phyloP scores from a whole-genome alignment of 2,888 invertebrate genomes.

The Raillietiella orientalis region DNA sequence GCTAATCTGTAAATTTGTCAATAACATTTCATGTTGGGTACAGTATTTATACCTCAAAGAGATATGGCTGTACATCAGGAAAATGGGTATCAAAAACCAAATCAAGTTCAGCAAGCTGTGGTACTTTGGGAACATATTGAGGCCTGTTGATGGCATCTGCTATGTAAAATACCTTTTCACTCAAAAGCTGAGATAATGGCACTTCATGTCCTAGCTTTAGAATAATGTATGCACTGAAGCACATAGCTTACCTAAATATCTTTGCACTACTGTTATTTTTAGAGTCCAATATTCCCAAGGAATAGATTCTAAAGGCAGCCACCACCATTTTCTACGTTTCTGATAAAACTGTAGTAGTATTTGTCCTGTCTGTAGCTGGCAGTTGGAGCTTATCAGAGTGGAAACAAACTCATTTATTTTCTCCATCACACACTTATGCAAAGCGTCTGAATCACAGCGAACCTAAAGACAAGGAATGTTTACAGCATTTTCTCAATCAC shows the following conservation, averaged over 20 bases:
- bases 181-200: too few relatives aligned
- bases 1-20: too few relatives aligned
- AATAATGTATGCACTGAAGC: constrained; percentile 1
- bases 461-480: constrained; percentile 15
- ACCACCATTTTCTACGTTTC: constrained; percentile 59
- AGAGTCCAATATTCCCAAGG: constrained; percentile 99
- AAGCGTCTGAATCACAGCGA: constrained; percentile 46
- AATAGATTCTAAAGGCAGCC: constrained; percentile 59
- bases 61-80: constrained; percentile 78
- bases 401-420: neutral
- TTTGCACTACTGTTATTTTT: constrained; percentile 55
- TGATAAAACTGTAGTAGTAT: constrained; percentile 87
- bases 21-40: too few relatives aligned
- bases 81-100: constrained; percentile 77
- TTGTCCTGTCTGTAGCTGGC: constrained; percentile 22
- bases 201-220: neutral
- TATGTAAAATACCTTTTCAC: constrained; percentile 27
- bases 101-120: constrained; percentile 63
- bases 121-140: constrained; percentile 87
- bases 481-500: too few relatives aligned
- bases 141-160: constrained; percentile 82
- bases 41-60: constrained; percentile 41
- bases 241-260: neutral
- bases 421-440: constrained; percentile 8
- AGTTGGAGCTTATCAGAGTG: neutral